A percentile compares a stretch with the other conserved stretches of the same genome.
phyloP scores from a whole-genome alignment of 2,888 invertebrate species.

The Hylaea fasciaria region DNA sequence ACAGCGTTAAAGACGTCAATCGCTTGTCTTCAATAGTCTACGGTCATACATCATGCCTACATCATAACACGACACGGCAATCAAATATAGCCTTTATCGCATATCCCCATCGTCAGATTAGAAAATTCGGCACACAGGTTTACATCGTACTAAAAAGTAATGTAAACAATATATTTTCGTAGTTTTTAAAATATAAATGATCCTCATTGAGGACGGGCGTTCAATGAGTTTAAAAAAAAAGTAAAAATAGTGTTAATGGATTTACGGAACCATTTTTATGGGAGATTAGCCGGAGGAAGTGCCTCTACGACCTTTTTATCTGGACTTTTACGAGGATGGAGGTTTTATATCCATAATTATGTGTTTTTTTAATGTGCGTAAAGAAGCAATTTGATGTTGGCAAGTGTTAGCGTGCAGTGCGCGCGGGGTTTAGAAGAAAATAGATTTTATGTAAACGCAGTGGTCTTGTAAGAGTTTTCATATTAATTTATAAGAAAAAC shows the following conservation, averaged over 20 bases:
- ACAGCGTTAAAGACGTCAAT: slow-evolving; percentile 79
- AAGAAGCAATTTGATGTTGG: slow-evolving; percentile 67
- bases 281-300: slow-evolving; percentile 74
- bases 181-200: slow-evolving; percentile 72
- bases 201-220: slow-evolving; percentile 80
- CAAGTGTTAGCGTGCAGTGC: slow-evolving; percentile 42
- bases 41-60: slow-evolving; percentile 60
- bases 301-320: slow-evolving; percentile 78
- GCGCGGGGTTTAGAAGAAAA: slow-evolving; percentile 5
- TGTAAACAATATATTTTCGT: slow-evolving; percentile 80
- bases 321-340: slow-evolving; percentile 73
- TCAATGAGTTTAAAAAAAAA: slow-evolving; percentile 75
- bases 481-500: neutral
- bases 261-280: slow-evolving; percentile 75
- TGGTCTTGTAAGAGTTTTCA: neutral
- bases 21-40: slow-evolving; percentile 62
- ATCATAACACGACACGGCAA: slow-evolving; percentile 47
- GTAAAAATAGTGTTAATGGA: slow-evolving; percentile 80
- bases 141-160: slow-evolving; percentile 71
- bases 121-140: slow-evolving; percentile 78
- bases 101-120: slow-evolving; percentile 60
- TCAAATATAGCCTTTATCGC: slow-evolving; percentile 62
- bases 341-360: slow-evolving; percentile 83
- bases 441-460: slow-evolving; percentile 9
- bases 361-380: slow-evolving; percentile 69